A percentile compares a stretch with the other conserved stretches of the same genome.
phyloP scores from a whole-genome alignment of 2,113 vertebrate species.

The Petromus typicus region DNA sequence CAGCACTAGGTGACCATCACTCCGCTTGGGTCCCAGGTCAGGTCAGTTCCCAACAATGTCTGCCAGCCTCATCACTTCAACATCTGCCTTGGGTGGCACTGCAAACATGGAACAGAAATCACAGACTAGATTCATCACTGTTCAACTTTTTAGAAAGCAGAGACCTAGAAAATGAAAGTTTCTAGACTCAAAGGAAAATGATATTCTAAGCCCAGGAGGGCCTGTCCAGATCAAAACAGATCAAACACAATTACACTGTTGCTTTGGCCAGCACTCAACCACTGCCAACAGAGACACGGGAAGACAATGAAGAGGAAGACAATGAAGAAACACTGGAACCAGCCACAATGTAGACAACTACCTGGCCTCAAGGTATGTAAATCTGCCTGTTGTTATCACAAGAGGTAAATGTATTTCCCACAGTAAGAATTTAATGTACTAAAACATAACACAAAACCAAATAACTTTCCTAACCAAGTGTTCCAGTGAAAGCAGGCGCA shows the following conservation, averaged over 20 bases:
- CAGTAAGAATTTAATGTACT: not conserved
- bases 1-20: too few species aligned
- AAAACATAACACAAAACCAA: too few species aligned
- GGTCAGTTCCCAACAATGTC: not conserved
- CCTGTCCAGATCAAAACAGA: rapidly evolving
- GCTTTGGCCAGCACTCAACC: rapidly evolving
- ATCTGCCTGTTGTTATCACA: not conserved
- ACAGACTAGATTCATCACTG: not conserved
- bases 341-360: rapidly evolving
- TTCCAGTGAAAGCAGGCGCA: rapidly evolving
- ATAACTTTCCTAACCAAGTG: rapidly evolving
- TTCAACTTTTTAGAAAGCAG: not conserved
- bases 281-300: rapidly evolving
- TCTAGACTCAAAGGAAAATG: not conserved
- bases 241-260: rapidly evolving
- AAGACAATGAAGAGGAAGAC: rapidly evolving
- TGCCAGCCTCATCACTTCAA: not conserved
- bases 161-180: not conserved
- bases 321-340: too few species aligned
- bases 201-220: rapidly evolving
- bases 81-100: too few species aligned
- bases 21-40: rapidly evolving
- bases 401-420: rapidly evolving
- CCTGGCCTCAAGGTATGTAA: not conserved
- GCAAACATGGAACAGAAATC: not conserved